A percentile compares a stretch with the other conserved stretches of the same genome.
phyloP scores from a whole-genome alignment of 2,113 vertebrate species.

The Odontophorus gujanensis region DNA sequence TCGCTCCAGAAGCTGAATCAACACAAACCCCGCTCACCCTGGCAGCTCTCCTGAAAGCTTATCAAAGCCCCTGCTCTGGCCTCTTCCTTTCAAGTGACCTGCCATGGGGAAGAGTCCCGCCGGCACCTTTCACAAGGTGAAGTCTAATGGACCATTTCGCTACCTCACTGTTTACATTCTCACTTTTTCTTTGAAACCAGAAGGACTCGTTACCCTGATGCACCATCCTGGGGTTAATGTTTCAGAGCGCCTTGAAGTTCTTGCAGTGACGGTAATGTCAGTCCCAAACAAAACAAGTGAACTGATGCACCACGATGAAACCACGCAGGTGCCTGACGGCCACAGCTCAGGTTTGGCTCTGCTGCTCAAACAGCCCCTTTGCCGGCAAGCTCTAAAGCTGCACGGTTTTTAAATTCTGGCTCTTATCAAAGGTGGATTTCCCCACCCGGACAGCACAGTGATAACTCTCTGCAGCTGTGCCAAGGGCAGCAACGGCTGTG shows the following conservation, averaged over 20 bases:
- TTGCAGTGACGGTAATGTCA: neutral
- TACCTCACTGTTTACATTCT: neutral
- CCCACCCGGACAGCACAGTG: neutral
- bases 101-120: neutral
- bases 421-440: slow-evolving; percentile 49
- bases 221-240: neutral
- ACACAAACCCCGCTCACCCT: neutral
- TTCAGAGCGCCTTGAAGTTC: neutral
- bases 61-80: neutral
- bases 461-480: slow-evolving; percentile 27
- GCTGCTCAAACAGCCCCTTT: neutral
- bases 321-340: neutral
- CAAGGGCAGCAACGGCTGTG: slow-evolving; percentile 39
- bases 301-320: accelerated
- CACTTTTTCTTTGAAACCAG: neutral
- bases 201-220: neutral
- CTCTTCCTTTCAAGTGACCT: neutral
- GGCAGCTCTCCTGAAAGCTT: neutral
- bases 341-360: neutral
- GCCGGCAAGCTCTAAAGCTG: neutral
- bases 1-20: neutral
- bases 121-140: neutral
- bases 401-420: neutral
- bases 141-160: neutral
- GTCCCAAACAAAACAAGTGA: neutral